phyloP scores from a whole-genome alignment of 2,888 invertebrate genomes.

The Polymixis flavicincta region DNA sequence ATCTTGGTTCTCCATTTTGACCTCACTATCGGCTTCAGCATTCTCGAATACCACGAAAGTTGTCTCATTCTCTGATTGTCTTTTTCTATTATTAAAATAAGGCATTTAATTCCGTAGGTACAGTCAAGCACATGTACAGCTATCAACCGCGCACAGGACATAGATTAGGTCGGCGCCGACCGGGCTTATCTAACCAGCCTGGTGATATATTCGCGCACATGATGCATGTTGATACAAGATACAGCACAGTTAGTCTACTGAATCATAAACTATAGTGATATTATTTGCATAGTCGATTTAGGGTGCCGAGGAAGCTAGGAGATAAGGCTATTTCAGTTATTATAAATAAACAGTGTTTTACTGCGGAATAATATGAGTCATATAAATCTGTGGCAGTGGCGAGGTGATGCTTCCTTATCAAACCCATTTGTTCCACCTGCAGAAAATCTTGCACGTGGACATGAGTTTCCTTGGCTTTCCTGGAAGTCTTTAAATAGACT shows the following conservation, averaged over 20 bases:
- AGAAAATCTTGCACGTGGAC: too few relatives aligned
- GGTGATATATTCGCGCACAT: constrained; percentile 57
- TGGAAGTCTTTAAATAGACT: too few relatives aligned
- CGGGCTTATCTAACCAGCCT: constrained; percentile 51
- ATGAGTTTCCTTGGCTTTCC: too few relatives aligned
- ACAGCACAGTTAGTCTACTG: constrained; percentile 36
- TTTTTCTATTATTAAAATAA: too few relatives aligned
- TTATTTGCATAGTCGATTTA: constrained; percentile 35
- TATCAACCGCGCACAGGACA: constrained; percentile 42
- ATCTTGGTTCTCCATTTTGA: too few relatives aligned
- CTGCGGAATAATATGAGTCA: neutral
- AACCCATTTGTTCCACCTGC: too few relatives aligned
- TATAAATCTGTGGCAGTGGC: too few relatives aligned
- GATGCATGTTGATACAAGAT: constrained; percentile 54
- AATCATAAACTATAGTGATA: constrained; percentile 33
- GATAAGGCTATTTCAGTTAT: constrained; percentile 19
- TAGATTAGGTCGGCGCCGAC: constrained; percentile 60
- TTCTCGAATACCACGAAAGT: too few relatives aligned
- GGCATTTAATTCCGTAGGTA: neutral
- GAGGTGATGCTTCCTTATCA: too few relatives aligned
- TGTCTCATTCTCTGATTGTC: too few relatives aligned
- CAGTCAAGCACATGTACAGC: constrained; percentile 8
- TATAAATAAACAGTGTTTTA: neutral
- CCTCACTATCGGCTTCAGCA: too few relatives aligned
- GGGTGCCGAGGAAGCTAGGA: constrained; percentile 6